Evolutionary conservation across 2,113 vertebrate genomes (phyloP).

Genomic region (Plectropomus leopardus): DNA sequence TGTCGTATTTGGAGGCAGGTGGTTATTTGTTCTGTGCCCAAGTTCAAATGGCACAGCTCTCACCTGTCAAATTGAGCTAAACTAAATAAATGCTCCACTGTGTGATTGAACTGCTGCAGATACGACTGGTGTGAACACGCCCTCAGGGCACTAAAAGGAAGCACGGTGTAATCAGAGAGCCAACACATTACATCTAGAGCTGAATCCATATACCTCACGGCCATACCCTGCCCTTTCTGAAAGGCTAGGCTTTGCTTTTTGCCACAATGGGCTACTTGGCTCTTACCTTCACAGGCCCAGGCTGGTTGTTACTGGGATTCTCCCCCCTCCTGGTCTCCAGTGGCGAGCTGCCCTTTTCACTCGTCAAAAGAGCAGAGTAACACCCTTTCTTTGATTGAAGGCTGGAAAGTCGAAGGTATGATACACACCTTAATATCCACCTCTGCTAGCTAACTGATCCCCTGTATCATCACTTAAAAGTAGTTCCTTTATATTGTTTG

Average conservation of each 20-base stretch:
- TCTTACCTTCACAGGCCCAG: constrained; percentile 15
- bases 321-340: constrained; percentile 17
- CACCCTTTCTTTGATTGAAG: constrained; percentile 28
- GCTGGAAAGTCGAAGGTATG: constrained; percentile 28
- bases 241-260: constrained; percentile 36
- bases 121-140: constrained; percentile 17
- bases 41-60: constrained; percentile 33
- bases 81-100: constrained; percentile 37
- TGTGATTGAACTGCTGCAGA: constrained; percentile 31
- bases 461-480: background rate
- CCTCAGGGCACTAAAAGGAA: constrained; percentile 34
- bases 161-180: constrained; percentile 49
- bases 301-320: background rate
- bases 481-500: no score
- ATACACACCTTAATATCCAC: background rate
- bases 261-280: constrained; percentile 26
- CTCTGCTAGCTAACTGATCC: constrained; percentile 8
- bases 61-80: constrained; percentile 38
- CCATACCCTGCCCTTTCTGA: constrained; percentile 50
- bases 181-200: constrained; percentile 38
- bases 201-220: constrained; percentile 51
- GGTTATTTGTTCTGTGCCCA: constrained; percentile 11
- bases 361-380: constrained; percentile 19
- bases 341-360: constrained; percentile 45
- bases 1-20: background rate